Evolutionary conservation across 1,140 invertebrate species (phyloP).

Genomic region (Liolophura sinensis): DNA sequence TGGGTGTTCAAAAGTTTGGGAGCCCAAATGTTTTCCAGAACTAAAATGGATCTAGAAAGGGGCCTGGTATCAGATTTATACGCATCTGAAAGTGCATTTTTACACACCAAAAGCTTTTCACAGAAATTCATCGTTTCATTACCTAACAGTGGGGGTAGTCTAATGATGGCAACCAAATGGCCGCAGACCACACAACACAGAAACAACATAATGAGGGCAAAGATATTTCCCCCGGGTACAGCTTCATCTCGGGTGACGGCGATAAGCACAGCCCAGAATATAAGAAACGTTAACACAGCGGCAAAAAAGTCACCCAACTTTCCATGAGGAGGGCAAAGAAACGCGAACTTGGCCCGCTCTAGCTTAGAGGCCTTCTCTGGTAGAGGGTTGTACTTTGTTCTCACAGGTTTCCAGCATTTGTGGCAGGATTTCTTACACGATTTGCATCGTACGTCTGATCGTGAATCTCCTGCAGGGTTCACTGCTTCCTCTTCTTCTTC

Average conservation of each 20-base stretch:
- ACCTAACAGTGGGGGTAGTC: slow-evolving; percentile 74
- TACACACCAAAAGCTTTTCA: too few relatives aligned
- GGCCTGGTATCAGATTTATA: too few relatives aligned
- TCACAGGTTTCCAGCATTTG: slow-evolving; percentile 22
- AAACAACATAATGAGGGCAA: slow-evolving; percentile 70
- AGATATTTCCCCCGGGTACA: slow-evolving; percentile 77
- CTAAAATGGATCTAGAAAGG: too few relatives aligned
- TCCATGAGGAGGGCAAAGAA: slow-evolving; percentile 56
- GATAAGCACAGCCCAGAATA: slow-evolving; percentile 76
- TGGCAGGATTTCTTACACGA: slow-evolving; percentile 12
- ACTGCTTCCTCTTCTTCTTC: not conserved
- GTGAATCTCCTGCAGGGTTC: not conserved
- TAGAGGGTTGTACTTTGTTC: slow-evolving; percentile 36
- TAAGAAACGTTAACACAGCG: slow-evolving; percentile 64
- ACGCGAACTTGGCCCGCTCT: slow-evolving; percentile 35
- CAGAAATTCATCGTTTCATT: slow-evolving; percentile 2
- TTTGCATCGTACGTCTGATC: too few relatives aligned
- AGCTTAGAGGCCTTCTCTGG: slow-evolving; percentile 21
- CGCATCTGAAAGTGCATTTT: too few relatives aligned
- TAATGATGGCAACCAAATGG: slow-evolving; percentile 74
- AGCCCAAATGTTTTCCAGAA: too few relatives aligned
- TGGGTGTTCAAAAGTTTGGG: too few relatives aligned
- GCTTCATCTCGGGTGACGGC: slow-evolving; percentile 75
- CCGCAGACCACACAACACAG: slow-evolving; percentile 76
- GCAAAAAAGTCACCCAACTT: slow-evolving; percentile 38